Base-by-base conservation (phyloP, 1,140 invertebrate species). In the Atta texana region DNA sequence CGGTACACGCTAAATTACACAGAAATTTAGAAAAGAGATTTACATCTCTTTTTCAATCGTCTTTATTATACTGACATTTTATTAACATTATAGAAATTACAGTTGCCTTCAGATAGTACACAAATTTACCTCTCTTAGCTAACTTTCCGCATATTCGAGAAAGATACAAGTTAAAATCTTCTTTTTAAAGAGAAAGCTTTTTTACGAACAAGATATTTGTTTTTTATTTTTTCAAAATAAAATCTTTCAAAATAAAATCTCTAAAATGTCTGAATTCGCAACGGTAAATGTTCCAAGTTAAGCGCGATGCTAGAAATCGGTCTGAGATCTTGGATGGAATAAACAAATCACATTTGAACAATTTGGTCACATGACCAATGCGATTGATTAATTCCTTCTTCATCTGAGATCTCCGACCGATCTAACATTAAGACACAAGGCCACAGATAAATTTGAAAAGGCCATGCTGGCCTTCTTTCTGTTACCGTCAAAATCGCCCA, bases 1-100 rank as follows among this genome's bases (percentile, higher is more conserved):
- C 12, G 8, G 16, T 3, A 68, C 31, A 80, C 39, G 14, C 34
- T 55, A 55, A 57, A n/a, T 69, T 3, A 3, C 8, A 53, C 44
- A 21, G 1, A 39, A 80, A 69, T 69, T 80, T 68, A 24, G 14
- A 16, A 1, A 34, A 80, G 1, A 55, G 21, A 69, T 55, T 55
- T 68, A 68, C n/a, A 6, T 80, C 21, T 68, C 16, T 55, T 18
- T 5, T 39, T n/a, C 21, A 57, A 10, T 4, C 24, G 7, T 44
- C 16, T 44, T 80, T 69, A 57, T 28, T 49, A 63, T 3, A 55
- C 5, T 69, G n/a, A 69, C 31, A 24, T 80, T 78, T 78, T 66
- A 66, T 80, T 80, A 44, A 44, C 2, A 80, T 21, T 80, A 63
- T 68, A 31, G 61, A 53, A 77, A 28, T 28, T 18, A 44, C 8